Conservation (phyloP, 1,140 invertebrate genomes). For the Callitettix versicolor region DNA sequence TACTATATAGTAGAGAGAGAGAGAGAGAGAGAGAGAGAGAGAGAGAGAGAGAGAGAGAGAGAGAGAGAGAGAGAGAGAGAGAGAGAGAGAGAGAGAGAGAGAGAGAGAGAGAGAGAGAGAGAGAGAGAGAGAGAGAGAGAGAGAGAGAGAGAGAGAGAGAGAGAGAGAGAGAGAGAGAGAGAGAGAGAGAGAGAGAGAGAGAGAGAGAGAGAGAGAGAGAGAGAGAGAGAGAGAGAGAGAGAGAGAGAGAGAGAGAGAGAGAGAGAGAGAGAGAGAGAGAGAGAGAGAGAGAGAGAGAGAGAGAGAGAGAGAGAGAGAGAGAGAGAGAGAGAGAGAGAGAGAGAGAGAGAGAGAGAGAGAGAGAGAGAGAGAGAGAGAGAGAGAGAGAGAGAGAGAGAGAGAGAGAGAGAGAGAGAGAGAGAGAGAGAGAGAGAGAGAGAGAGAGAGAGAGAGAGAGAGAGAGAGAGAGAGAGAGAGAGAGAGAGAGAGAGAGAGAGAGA, state of each 20-base stretch:
- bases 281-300: conserved; percentile 15
- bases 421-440: neutral
- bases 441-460: too few relatives aligned
- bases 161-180: conserved; percentile 21
- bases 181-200: conserved; percentile 13
- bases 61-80: conserved; percentile 15
- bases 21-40: conserved; percentile 27
- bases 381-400: neutral
- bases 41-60: conserved; percentile 15
- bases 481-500: too few relatives aligned
- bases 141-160: conserved; percentile 14
- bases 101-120: conserved; percentile 11
- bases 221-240: conserved; percentile 14
- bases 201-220: conserved; percentile 12
- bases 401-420: neutral
- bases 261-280: conserved; percentile 2
- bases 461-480: too few relatives aligned
- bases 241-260: conserved; percentile 7
- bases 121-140: conserved; percentile 15
- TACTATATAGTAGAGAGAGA: too few relatives aligned
- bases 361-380: neutral
- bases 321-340: conserved; percentile 9
- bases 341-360: conserved; percentile 8
- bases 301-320: conserved; percentile 6
- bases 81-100: conserved; percentile 20